phyloP scores from a whole-genome alignment of 2,888 invertebrate genomes.

The Platycnemis pennipes region DNA sequence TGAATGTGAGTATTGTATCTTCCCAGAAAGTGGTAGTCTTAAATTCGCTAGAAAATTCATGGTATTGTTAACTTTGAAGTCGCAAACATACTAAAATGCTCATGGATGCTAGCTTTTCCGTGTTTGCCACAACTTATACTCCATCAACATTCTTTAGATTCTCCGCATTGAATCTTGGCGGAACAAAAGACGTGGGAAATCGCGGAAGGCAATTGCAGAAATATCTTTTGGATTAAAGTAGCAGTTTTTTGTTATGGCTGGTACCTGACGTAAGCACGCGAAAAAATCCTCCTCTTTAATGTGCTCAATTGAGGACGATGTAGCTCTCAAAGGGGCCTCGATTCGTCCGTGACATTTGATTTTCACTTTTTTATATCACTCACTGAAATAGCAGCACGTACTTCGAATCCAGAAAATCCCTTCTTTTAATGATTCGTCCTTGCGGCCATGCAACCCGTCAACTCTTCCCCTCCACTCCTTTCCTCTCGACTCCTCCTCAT shows the following conservation, averaged over 20 bases:
- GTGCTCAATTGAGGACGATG: background rate
- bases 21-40: too few species aligned
- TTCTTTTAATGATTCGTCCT: conserved; percentile 32
- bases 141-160: background rate
- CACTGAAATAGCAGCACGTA: background rate
- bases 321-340: background rate
- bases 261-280: background rate
- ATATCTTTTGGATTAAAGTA: background rate
- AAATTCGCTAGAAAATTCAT: too few species aligned
- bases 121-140: background rate
- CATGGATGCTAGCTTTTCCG: too few species aligned
- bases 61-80: too few species aligned
- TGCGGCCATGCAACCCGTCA: background rate
- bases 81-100: too few species aligned
- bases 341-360: conserved; percentile 24
- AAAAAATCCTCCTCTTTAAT: background rate
- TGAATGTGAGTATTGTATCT: background rate
- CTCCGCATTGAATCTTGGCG: background rate
- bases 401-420: conserved; percentile 3
- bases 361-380: background rate
- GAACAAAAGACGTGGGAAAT: background rate
- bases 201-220: background rate
- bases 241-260: background rate
- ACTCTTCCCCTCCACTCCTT: background rate
- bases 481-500: background rate